Conservation (phyloP, 2,113 vertebrate genomes). For the Bubo blakistoni region DNA sequence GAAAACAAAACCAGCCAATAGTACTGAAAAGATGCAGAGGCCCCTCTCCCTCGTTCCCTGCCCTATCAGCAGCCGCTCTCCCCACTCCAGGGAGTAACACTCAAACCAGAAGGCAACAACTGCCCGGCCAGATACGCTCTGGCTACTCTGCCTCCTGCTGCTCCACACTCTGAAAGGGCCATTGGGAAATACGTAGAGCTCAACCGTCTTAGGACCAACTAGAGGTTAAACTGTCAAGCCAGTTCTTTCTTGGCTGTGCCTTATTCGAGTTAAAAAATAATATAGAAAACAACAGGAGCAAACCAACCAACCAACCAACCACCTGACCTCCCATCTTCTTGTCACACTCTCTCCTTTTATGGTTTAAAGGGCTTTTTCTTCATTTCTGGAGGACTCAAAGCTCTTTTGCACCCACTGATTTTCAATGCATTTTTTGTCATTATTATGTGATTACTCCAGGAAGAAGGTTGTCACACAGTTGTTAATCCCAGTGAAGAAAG, state of each 20-base stretch:
- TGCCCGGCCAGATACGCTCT: not conserved
- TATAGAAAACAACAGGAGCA: not conserved
- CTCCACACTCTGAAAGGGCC: not conserved
- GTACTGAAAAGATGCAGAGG: not conserved
- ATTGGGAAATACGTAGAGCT: not conserved
- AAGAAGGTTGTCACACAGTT: not conserved
- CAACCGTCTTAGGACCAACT: not conserved
- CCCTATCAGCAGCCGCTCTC: not conserved
- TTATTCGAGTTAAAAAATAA: not conserved
- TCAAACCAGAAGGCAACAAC: not conserved
- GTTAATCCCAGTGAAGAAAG: not conserved
- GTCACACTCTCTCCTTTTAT: not conserved
- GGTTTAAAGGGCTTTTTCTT: not conserved
- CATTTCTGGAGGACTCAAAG: not conserved
- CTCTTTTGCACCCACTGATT: not conserved
- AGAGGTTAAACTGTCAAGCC: not conserved
- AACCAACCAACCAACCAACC: not conserved
- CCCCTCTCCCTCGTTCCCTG: not conserved
- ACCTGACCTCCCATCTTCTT: not conserved
- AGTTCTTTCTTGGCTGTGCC: not conserved
- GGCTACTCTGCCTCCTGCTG: not conserved
- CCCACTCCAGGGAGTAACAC: not conserved
- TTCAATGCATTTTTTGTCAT: not conserved
- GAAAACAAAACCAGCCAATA: conserved; percentile 43
- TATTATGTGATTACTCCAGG: not conserved